Conservation (phyloP, 2,888 invertebrate genomes). For the Agrochola lota region DNA sequence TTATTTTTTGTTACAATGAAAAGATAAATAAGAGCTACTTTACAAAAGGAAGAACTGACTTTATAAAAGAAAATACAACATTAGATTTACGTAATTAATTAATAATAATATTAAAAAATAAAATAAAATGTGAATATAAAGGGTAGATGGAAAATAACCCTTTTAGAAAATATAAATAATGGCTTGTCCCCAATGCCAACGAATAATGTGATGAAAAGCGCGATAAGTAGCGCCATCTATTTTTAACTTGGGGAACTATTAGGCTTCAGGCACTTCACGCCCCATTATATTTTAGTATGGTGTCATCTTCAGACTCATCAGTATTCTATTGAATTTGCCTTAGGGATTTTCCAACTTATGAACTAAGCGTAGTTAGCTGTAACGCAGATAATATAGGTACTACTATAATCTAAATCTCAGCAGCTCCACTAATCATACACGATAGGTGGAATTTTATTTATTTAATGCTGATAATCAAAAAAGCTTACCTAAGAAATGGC, state of each 20-base stretch:
- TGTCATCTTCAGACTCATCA: background rate
- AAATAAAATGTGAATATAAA: no score
- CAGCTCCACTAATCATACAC: background rate
- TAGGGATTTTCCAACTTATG: background rate
- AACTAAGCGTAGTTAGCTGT: background rate
- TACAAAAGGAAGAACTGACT: no score
- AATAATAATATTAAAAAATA: no score
- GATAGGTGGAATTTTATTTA: background rate
- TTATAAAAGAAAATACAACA: no score
- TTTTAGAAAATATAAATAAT: no score
- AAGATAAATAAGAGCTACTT: no score
- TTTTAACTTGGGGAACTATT: constrained; percentile 6
- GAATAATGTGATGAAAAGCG: background rate
- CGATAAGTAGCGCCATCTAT: constrained; percentile 39
- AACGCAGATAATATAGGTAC: background rate
- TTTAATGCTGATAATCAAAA: background rate
- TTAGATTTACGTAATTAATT: no score
- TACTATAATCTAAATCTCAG: background rate
- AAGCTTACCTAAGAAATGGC: background rate
- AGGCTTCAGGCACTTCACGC: background rate
- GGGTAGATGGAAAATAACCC: no score
- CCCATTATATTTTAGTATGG: background rate
- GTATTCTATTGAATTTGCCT: no score
- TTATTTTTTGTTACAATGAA: no score
- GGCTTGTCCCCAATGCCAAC: background rate